phyloP scores from a whole-genome alignment of 2,888 invertebrate genomes.

The Agonum fuliginosum region DNA sequence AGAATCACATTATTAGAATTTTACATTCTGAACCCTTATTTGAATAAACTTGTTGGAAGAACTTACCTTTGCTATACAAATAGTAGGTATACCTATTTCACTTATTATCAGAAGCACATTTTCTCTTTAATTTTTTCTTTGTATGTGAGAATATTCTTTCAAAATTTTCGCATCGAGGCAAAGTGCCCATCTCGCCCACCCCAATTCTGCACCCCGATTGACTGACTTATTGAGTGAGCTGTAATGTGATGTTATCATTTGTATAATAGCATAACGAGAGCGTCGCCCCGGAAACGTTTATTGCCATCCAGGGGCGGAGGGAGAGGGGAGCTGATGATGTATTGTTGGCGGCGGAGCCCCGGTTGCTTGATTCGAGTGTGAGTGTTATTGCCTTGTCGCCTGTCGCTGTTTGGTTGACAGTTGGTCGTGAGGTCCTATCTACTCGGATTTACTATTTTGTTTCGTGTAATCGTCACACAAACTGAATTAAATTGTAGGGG shows the following conservation, averaged over 20 bases:
- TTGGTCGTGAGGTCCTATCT: conserved; percentile 20
- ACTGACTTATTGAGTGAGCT: conserved; percentile 49
- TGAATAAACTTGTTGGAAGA: too few relatives aligned
- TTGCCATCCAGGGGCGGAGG: conserved; percentile 30
- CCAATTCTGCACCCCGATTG: too few relatives aligned
- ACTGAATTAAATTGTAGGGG: conserved; percentile 3
- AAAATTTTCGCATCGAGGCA: too few relatives aligned
- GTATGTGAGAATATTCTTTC: too few relatives aligned
- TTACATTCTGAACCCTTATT: too few relatives aligned
- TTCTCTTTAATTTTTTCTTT: too few relatives aligned
- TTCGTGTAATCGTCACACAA: not conserved
- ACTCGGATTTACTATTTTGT: conserved; percentile 19
- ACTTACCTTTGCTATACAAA: too few relatives aligned
- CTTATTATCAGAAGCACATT: too few relatives aligned
- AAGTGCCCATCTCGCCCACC: too few relatives aligned
- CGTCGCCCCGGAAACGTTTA: conserved; percentile 56
- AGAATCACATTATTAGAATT: too few relatives aligned
- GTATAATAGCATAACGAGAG: conserved; percentile 55
- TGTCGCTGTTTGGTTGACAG: conserved; percentile 16
- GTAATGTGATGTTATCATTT: conserved; percentile 59
- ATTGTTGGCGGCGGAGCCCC: conserved; percentile 6
- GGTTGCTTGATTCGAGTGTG: conserved; percentile 11
- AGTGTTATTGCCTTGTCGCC: conserved; percentile 35
- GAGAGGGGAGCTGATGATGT: conserved; percentile 21
- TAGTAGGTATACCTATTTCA: too few relatives aligned